Percentiles rank a stretch among this genome's conserved stretches.
Evolutionary conservation across 2,888 invertebrate genomes (phyloP).

Genomic region (Pheosia tremula): DNA sequence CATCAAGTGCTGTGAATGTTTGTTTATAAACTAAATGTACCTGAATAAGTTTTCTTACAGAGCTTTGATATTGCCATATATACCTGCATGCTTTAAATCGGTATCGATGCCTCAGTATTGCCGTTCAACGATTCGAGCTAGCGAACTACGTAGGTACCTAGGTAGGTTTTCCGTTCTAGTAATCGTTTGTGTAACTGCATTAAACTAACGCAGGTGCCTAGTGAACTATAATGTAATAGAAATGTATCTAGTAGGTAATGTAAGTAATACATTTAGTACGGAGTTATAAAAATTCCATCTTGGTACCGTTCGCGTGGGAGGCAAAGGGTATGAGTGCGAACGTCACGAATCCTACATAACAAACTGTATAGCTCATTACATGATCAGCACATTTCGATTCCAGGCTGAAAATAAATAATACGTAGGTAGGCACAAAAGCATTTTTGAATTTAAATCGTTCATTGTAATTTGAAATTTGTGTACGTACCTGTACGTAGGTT

Average conservation of each 20-base stretch:
- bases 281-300: conserved; percentile 40
- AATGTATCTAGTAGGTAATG: conserved; percentile 15
- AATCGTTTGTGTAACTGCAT: background rate
- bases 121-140: background rate
- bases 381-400: conserved; percentile 21
- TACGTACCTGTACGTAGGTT: too few species aligned
- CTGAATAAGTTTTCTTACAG: conserved; percentile 5
- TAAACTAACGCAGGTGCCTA: too few species aligned
- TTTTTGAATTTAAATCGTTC: too few species aligned
- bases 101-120: background rate
- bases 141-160: background rate
- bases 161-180: background rate
- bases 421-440: background rate
- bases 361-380: conserved; percentile 36
- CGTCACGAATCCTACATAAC: conserved; percentile 62
- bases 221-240: background rate
- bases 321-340: conserved; percentile 72
- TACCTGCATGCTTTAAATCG: background rate
- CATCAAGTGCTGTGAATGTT: conserved; percentile 55
- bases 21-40: conserved; percentile 57
- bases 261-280: conserved; percentile 24
- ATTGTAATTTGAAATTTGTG: too few species aligned
- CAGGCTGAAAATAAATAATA: conserved; percentile 7
- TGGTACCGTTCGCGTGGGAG: conserved; percentile 59
- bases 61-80: background rate